Base-by-base conservation (phyloP, 2,113 vertebrate species). In the Elaphurus davidianus region DNA sequence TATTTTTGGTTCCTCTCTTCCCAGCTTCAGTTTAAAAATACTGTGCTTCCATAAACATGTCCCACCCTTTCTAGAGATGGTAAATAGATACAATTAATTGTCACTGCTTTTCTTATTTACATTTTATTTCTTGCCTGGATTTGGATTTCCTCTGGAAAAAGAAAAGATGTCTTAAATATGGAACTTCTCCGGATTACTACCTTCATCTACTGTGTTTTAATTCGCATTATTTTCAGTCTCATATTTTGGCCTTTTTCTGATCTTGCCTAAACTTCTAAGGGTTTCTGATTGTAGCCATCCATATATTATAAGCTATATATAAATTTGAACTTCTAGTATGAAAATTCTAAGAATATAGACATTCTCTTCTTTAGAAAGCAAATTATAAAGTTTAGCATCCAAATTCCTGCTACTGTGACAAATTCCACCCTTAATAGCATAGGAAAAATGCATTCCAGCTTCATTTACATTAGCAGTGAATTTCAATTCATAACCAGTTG, bases 401-500 rank as follows among this genome's bases (percentile, higher is more conserved):
- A 97, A 27, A 96, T 97, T 95, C 33, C 25, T 89, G 92, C 47
- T 94, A 93, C 14, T 82, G 54, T 93, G 79, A 93, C 74, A 94
- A 96, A 97, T 97, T 96, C n/a, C 21, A 92, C n/a, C 40, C 45
- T 85, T 90, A 95, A 92, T n/a, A 60, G n/a, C 82, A 92, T 82
- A 88, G 88, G 47, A 40, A 97, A 94, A 96, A 76, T 67, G 8
- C 62, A 67, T 90, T 97, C 94, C 43, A 93, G n/a, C 19, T 97
- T 96, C 59, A 93, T 82, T 85, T 74, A 96, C 50, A 79, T 96
- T 96, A 96, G 64, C 92, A 87, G 83, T 81, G 47, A 90, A 94
- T 96, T 98, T 95, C 57, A 98, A 71, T 96, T 97, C 94, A 97
- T 94, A 90, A 83, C 85, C 64, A 92, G 54, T 94, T 97, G 90